These are phyloP conservation scores for Mastigias papua DNA, from an alignment of 30 jellyfish, hydroid and myxozoan species.

Conservation along the genomic window DNA sequence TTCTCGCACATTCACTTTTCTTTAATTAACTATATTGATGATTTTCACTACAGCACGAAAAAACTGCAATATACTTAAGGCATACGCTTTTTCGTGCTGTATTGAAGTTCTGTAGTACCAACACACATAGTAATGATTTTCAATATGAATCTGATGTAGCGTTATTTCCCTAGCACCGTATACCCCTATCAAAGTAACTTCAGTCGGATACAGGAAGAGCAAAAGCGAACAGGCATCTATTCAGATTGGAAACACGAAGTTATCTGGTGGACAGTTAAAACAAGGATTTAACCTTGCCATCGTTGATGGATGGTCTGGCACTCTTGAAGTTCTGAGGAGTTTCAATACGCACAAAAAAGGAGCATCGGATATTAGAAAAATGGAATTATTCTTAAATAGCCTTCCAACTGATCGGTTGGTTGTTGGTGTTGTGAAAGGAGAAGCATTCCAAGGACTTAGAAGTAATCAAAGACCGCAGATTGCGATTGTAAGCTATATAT, in stretches of 20 bases:
- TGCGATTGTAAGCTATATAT: conserved; percentile 26
- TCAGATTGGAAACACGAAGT: background rate
- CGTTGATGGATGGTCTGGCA: conserved; percentile 64
- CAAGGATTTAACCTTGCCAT: conserved; percentile 64
- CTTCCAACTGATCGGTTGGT: conserved; percentile 64
- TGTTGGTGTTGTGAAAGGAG: conserved; percentile 69
- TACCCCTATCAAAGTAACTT: conserved; percentile 20
- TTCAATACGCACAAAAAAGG: conserved; percentile 36
- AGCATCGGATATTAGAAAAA: conserved; percentile 26
- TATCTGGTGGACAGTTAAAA: background rate
- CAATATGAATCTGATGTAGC: too few species aligned
- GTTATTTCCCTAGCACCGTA: conserved; percentile 38
- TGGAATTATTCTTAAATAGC: conserved; percentile 38
- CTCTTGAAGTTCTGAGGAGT: conserved; percentile 15
- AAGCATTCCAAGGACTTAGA: conserved; percentile 44
- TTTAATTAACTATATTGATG: too few species aligned
- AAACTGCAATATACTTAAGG: too few species aligned
- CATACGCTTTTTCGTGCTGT: too few species aligned
- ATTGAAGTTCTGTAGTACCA: too few species aligned
- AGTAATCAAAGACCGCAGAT: background rate
- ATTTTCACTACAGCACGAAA: too few species aligned
- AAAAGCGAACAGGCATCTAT: background rate
- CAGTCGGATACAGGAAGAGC: conserved; percentile 48
- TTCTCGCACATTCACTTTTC: too few species aligned
- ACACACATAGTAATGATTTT: too few species aligned